Evolutionary conservation across 2,113 vertebrate genomes (phyloP).

Genomic region (Smithornis capensis): DNA sequence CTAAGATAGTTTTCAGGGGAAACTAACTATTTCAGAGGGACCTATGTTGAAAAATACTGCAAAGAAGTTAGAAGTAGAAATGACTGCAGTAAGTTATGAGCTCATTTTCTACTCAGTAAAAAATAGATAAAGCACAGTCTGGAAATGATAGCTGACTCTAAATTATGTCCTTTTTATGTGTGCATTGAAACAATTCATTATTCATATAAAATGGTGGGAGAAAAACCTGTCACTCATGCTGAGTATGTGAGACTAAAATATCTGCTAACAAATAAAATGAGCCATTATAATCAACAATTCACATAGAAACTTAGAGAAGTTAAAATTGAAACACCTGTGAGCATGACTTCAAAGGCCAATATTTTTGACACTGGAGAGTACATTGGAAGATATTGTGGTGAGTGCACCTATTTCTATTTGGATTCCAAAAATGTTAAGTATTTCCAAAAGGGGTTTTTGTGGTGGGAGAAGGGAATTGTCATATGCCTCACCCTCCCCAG

Average conservation of each 20-base stretch:
- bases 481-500: background rate
- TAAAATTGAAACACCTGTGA: background rate
- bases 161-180: background rate
- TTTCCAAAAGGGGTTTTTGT: background rate
- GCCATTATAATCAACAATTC: background rate
- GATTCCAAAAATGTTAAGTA: background rate
- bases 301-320: background rate
- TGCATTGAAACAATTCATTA: background rate
- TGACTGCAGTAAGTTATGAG: background rate
- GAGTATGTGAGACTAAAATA: background rate
- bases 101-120: background rate
- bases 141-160: background rate
- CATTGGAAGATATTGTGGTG: background rate
- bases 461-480: background rate
- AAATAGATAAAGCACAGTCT: background rate
- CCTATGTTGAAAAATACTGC: background rate
- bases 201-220: background rate
- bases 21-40: too few species aligned
- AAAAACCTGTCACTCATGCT: background rate
- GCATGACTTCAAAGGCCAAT: background rate
- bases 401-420: background rate
- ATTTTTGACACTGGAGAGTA: background rate
- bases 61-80: background rate
- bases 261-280: background rate
- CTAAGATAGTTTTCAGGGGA: background rate